These are phyloP conservation scores for Cichladusa arquata DNA, from an alignment of 2,113 vertebrate species.

Conservation along the genomic window DNA sequence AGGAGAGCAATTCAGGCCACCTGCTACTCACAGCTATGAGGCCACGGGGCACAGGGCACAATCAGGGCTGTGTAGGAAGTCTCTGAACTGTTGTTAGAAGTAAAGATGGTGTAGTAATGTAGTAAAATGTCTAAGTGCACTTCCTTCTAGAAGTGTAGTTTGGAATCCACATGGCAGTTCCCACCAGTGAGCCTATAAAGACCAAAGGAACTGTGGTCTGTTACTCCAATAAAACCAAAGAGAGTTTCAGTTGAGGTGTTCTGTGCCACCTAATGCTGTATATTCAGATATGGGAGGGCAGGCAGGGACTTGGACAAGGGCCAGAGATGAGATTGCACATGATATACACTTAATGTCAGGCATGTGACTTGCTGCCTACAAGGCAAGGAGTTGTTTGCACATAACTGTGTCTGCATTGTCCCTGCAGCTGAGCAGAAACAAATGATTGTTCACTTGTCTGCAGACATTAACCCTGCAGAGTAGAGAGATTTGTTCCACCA, in stretches of 20 bases:
- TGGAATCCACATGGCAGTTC: neutral
- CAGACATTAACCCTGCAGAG: neutral
- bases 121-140: neutral
- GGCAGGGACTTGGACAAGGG: neutral
- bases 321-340: slow-evolving; percentile 32
- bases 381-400: slow-evolving; percentile 18
- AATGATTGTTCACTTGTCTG: neutral
- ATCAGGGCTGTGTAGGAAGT: neutral
- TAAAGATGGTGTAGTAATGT: neutral
- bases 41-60: neutral
- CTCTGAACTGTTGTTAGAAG: neutral
- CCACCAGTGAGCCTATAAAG: neutral
- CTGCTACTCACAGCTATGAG: neutral
- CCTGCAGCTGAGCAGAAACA: slow-evolving; percentile 13
- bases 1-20: neutral
- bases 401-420: slow-evolving; percentile 26
- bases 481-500: neutral
- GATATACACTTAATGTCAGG: neutral
- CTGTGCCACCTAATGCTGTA: neutral
- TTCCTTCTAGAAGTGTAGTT: neutral
- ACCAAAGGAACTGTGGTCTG: neutral
- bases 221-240: neutral
- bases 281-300: neutral
- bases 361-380: slow-evolving; percentile 35
- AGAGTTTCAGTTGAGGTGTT: neutral